A percentile compares a stretch with the other conserved stretches of the same genome.
Conservation (phyloP, 2,113 vertebrate species). For the Sminthopsis crassicaudata region DNA sequence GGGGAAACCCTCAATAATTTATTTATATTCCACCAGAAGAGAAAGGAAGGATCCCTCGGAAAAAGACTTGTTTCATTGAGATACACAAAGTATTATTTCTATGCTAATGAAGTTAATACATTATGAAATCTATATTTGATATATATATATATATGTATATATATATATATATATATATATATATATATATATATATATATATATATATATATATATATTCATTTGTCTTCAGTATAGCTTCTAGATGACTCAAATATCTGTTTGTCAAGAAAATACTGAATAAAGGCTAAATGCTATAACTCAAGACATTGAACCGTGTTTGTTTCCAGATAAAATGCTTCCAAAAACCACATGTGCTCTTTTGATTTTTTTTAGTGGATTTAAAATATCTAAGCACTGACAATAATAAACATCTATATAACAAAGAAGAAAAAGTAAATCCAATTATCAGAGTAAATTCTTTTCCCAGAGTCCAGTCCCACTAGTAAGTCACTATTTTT, state of each 20-base stretch:
- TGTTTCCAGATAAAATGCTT: not conserved
- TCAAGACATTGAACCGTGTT: not conserved
- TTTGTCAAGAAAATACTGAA: not conserved
- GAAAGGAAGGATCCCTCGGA: not conserved
- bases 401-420: not conserved
- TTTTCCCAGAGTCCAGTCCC: not conserved
- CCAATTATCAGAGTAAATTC: not conserved
- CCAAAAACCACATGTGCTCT: not conserved
- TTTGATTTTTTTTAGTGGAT: not conserved
- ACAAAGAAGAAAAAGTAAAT: not conserved
- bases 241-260: not conserved
- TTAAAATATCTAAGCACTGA: not conserved
- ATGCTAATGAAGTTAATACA: not conserved
- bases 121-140: not conserved
- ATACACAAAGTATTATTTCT: not conserved
- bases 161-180: no score
- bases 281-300: not conserved
- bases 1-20: not conserved
- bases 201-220: no score
- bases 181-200: no score
- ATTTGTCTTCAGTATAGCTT: not conserved
- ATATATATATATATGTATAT: no score
- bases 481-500: not conserved
- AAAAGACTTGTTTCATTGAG: not conserved
- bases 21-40: not conserved